Base-by-base conservation (phyloP, 2,888 invertebrate genomes). In the Crematogaster levior region DNA sequence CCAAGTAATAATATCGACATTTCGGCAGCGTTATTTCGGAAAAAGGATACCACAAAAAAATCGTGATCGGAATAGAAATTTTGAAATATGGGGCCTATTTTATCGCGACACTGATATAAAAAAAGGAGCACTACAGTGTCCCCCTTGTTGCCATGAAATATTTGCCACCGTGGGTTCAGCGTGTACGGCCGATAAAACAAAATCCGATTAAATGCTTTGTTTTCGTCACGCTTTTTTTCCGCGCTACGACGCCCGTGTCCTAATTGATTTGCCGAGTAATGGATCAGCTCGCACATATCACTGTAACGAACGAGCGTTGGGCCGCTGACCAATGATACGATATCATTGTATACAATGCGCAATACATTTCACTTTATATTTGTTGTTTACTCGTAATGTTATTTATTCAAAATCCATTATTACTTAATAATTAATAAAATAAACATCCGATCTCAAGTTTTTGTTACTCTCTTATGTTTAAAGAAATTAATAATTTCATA, bases 181-280 rank as follows among this genome's bases (percentile, higher is more conserved):
- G 87, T 87, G 90, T 83, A 88, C 85, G 74, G 82, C 87, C 90
- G 90, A 90, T 91, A 90, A 91, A 91, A 90, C 90, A 91, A 91
- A 91, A 91, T 91, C 91, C 91, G 85, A 90, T 92, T 91, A 91
- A 92, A 89, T 86, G 91, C 88, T 91, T 91, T 91, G 92, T 91
- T 91, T 92, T 91, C 89, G 87, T 87, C 90, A 79, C 81, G 63
- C 80, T 82, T 81, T 86, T 66, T 81, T 65, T 65, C 56, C 83
- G 37, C 66, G 77, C 81, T 84, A 81, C 85, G 80, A 83, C 83
- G 84, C 82, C 87, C 75, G 75, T 79, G 88, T 60, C 84, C 89
- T 89, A 89, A 89, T 89, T 89, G 89, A 89, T 89, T 89, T 88
- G 88, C 89, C 82, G 88, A 82, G 88, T 89, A 89, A 88, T 89